phyloP scores from a whole-genome alignment of 2,113 vertebrate genomes.

The Chaenocephalus aceratus region DNA sequence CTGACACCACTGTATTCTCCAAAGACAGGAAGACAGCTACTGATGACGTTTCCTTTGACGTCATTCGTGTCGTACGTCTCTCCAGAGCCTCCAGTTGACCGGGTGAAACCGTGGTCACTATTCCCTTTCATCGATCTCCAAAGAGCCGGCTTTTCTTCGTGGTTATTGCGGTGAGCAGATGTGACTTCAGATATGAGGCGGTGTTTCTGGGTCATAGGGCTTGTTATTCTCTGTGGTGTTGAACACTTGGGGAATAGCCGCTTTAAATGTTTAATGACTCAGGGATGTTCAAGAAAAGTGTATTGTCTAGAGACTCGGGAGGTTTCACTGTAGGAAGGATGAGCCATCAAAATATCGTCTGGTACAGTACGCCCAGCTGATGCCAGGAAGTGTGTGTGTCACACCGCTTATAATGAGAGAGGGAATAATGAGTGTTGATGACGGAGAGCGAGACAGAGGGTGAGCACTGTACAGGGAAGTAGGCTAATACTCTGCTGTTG shows the following conservation, averaged over 20 bases:
- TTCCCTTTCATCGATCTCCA: constrained; percentile 54
- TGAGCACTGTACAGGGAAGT: constrained; percentile 34
- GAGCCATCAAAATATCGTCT: constrained; percentile 20
- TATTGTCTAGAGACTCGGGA: neutral
- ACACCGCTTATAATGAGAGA: constrained; percentile 9
- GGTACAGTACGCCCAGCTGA: neutral
- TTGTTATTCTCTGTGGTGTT: constrained; percentile 47
- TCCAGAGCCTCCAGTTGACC: constrained; percentile 17
- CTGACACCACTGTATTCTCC: neutral
- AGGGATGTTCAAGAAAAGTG: constrained; percentile 42
- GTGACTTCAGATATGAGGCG: constrained; percentile 41
- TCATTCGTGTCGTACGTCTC: neutral
- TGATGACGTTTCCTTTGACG: constrained; percentile 28
- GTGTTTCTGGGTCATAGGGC: constrained; percentile 68
- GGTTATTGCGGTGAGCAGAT: constrained; percentile 43
- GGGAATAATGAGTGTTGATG: constrained; percentile 23
- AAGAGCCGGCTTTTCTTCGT: constrained; percentile 34
- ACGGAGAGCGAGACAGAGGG: constrained; percentile 12
- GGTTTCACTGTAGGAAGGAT: neutral
- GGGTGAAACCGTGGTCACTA: constrained; percentile 41
- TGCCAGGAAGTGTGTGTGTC: constrained; percentile 5
- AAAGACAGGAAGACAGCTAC: constrained; percentile 6
- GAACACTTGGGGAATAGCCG: constrained; percentile 46
- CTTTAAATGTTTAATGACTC: constrained; percentile 69
- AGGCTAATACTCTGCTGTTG: constrained; percentile 61